Base-by-base conservation (phyloP, 1,140 invertebrate species). In the Apis mellifera region DNA sequence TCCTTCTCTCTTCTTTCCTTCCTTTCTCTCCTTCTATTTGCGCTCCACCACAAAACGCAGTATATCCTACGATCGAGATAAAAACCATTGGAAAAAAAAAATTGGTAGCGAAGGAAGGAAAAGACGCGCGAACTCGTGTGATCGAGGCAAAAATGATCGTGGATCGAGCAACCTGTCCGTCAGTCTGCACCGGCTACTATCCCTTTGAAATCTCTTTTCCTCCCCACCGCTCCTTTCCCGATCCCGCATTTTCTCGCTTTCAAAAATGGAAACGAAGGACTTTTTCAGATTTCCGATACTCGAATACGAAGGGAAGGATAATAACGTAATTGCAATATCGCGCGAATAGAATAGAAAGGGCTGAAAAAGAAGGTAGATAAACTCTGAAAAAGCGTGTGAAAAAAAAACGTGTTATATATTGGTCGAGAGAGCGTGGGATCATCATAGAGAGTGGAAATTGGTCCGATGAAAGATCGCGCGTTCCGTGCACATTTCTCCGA, bases 1-100 rank as follows among this genome's bases (percentile, higher is more conserved):
- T 60, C 15, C 42, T 69, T 42, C 26, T 50, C n/a, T 52, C 26
- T 19, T 62, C 26, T 52, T 26, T 55, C n/a, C 82, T 17, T 55
- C n/a, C 48, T 82, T 23, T 17, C 21, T 64, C 9, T 59, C 64
- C 48, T 9, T 78, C 60, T 17, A 7, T 7, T 50, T n/a, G 11
- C 1, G 65, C 32, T 48, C 12, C 65, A 42, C 42, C 65, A 1
- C 42, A 42, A 68, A 50, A 9, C 21, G 12, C 11, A 21, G n/a
- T 72, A 72, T 42, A 42, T 83, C 48, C 23, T 15, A 12, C 65
- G 21, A 13, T 12, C 65, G 42, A 64, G 55, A 64, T 64, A 71
- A 74, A 86, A 74, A 86, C 21, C 21, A 48, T 71, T 19, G 54
- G n/a, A n/a, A n/a, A 48, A 65, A 48, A 32, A 50, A 52, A 69